Conservation (phyloP, 2,797 vertebrate genomes). For the Gymnoscopelus braueri region DNA sequence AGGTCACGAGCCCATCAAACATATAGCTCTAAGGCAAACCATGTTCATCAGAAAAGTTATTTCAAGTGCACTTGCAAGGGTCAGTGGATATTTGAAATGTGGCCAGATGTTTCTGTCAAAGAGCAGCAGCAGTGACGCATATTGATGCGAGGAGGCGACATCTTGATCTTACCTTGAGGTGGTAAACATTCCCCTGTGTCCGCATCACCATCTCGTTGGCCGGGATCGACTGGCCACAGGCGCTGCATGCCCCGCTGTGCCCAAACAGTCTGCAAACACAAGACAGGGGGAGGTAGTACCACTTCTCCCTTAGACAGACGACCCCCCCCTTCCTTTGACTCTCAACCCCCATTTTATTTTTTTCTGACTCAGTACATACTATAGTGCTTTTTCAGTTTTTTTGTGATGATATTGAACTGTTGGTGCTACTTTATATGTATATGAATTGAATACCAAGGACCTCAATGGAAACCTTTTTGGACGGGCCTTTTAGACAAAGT, state of each 20-base stretch:
- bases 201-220: conserved; percentile 90
- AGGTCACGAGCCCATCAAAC: neutral
- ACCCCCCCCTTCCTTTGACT: too few relatives aligned
- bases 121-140: neutral
- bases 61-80: neutral
- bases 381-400: too few relatives aligned
- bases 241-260: conserved; percentile 84
- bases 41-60: conserved; percentile 15
- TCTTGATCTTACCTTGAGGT: conserved; percentile 81
- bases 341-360: too few relatives aligned
- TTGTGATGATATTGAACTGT: too few relatives aligned
- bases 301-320: too few relatives aligned
- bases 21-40: neutral
- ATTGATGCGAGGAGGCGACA: too few relatives aligned
- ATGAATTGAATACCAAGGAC: too few relatives aligned
- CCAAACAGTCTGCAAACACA: conserved; percentile 82
- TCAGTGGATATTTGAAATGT: conserved; percentile 8
- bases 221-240: conserved; percentile 86
- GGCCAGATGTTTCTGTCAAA: neutral
- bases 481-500: too few relatives aligned
- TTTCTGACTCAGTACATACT: too few relatives aligned
- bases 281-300: neutral
- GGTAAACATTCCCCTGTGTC: conserved; percentile 86
- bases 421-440: too few relatives aligned
- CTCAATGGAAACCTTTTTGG: too few relatives aligned